Evolutionary conservation across 2,888 invertebrate species (phyloP).

Genomic region (Elmis aenea): DNA sequence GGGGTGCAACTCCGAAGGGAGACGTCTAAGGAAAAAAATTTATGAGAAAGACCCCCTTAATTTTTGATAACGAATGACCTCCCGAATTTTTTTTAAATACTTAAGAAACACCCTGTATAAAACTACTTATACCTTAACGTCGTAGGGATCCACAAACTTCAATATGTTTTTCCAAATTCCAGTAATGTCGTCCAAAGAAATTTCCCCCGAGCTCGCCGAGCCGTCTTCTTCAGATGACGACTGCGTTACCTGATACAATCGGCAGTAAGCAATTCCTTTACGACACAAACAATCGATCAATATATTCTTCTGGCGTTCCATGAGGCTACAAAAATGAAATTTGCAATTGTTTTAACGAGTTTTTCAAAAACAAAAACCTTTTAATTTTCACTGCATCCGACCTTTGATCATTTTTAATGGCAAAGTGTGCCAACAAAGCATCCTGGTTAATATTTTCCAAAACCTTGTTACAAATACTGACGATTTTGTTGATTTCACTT

Average conservation of each 20-base stretch:
- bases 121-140: constrained; percentile 59
- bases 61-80: no score
- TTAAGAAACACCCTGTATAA: no score
- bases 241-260: constrained; percentile 50
- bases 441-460: constrained; percentile 70
- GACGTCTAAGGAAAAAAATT: no score
- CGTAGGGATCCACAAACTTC: constrained; percentile 75
- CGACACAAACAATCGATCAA: constrained; percentile 76
- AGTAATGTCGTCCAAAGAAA: constrained; percentile 53
- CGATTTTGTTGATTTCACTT: constrained; percentile 50
- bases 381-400: constrained; percentile 80
- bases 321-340: constrained; percentile 38
- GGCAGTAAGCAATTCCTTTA: constrained; percentile 68
- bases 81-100: no score
- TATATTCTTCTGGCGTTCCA: constrained; percentile 79
- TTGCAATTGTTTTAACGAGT: no score
- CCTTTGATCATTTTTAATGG: constrained; percentile 79
- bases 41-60: no score
- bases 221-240: constrained; percentile 36
- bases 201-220: constrained; percentile 32
- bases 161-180: constrained; percentile 64
- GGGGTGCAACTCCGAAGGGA: no score
- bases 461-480: constrained; percentile 61
- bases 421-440: constrained; percentile 73
- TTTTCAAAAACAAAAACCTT: constrained; percentile 50